Conservation (phyloP, 35 echinoderm and acorn worm species). For the Eucidaris tribuloides region DNA sequence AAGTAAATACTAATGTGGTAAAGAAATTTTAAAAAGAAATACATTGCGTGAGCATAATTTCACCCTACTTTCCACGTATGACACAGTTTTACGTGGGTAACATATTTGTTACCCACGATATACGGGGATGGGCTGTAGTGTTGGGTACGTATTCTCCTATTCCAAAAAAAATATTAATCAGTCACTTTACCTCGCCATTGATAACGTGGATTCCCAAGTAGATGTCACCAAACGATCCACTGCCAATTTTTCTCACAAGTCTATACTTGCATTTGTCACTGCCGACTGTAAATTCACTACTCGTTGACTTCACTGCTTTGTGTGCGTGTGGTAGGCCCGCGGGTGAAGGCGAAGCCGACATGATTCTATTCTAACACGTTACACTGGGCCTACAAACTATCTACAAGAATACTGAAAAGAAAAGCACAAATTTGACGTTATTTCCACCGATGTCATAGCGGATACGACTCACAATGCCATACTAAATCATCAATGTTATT, state of each 20-base stretch:
- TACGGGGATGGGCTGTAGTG: too few relatives aligned
- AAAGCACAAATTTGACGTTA: slow-evolving; percentile 8
- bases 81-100: too few relatives aligned
- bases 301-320: not conserved
- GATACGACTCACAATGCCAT: not conserved
- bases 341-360: slow-evolving; percentile 30
- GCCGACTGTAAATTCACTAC: slow-evolving; percentile 14
- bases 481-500: not conserved
- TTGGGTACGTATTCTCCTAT: too few relatives aligned
- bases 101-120: too few relatives aligned
- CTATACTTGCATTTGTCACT: slow-evolving; percentile 68
- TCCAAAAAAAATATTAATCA: too few relatives aligned
- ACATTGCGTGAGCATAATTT: too few relatives aligned
- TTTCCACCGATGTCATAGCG: slow-evolving; percentile 21
- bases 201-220: slow-evolving; percentile 92
- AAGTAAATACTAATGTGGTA: too few relatives aligned
- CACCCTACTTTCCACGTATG: too few relatives aligned
- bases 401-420: slow-evolving; percentile 27
- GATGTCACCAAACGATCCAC: slow-evolving; percentile 97
- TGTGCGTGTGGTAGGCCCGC: too few relatives aligned
- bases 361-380: not conserved
- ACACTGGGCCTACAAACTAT: not conserved
- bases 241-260: slow-evolving; percentile 98
- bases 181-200: slow-evolving; percentile 99
- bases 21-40: too few relatives aligned